Percentiles rank a stretch among this genome's conserved stretches.
Conservation (phyloP, 2,888 invertebrate genomes). For the Thymelicus acteon region DNA sequence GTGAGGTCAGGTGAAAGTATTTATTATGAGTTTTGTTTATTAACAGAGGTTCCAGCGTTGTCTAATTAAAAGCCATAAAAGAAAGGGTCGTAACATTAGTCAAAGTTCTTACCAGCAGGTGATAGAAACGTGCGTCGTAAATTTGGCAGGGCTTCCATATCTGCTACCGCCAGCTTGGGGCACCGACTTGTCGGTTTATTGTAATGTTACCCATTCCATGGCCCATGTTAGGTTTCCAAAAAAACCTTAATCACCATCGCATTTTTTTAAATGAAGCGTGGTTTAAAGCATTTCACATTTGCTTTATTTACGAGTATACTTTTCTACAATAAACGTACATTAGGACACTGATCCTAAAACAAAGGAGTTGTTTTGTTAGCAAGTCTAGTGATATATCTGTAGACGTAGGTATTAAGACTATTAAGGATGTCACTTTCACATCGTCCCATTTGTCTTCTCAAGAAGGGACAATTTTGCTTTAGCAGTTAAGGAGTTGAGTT, state of each 20-base stretch:
- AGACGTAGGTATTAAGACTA: too few relatives aligned
- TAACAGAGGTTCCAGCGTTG: background rate
- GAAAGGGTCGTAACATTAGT: background rate
- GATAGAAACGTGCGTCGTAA: background rate
- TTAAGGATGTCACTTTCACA: background rate
- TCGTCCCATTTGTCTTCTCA: background rate
- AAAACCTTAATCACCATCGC: too few relatives aligned
- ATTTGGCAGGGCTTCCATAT: slow-evolving; percentile 3
- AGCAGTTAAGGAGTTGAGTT: background rate
- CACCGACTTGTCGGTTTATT: too few relatives aligned
- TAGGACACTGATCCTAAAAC: background rate
- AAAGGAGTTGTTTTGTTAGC: background rate
- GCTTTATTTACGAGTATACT: too few relatives aligned
- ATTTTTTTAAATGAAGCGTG: too few relatives aligned
- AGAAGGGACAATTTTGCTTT: background rate
- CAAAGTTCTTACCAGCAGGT: background rate
- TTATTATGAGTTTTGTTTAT: background rate
- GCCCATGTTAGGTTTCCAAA: too few relatives aligned
- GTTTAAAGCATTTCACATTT: too few relatives aligned
- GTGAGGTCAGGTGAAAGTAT: background rate
- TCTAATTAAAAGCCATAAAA: background rate
- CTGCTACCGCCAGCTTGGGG: too few relatives aligned
- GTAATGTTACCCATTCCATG: too few relatives aligned
- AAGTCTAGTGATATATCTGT: too few relatives aligned
- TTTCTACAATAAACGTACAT: background rate